phyloP scores from a whole-genome alignment of 2,797 vertebrate species.

The Acropternis orthonyx region DNA sequence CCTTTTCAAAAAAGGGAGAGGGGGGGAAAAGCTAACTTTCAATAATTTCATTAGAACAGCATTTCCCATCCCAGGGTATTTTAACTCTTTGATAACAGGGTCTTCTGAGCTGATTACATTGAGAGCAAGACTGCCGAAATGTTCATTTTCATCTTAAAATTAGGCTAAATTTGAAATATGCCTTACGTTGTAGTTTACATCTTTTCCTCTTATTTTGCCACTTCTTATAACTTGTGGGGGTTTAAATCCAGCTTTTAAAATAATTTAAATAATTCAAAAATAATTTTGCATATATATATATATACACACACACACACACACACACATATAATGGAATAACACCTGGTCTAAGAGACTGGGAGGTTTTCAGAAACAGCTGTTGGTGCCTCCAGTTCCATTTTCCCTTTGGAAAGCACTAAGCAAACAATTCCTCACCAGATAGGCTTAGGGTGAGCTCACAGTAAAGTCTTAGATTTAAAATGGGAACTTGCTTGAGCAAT shows the following conservation, averaged over 20 bases:
- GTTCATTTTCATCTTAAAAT: background rate
- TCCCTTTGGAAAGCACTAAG: background rate
- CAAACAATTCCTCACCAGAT: background rate
- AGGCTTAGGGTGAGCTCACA: background rate
- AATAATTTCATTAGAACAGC: background rate
- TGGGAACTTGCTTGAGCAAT: background rate
- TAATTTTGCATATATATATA: too few relatives aligned
- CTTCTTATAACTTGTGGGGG: background rate
- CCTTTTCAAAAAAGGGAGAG: background rate
- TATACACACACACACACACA: too few relatives aligned
- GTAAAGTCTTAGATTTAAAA: background rate
- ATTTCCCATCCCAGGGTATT: background rate
- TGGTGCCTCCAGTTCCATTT: background rate
- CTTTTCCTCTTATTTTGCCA: background rate
- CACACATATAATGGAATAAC: too few relatives aligned
- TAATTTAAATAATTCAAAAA: background rate
- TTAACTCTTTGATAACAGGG: background rate
- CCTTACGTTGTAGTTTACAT: background rate
- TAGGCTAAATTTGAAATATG: background rate
- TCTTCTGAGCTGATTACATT: background rate
- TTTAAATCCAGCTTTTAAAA: background rate
- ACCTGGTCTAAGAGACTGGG: background rate
- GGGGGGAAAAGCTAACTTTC: accelerated
- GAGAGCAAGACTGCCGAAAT: background rate
- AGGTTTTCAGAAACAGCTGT: background rate